phyloP scores from a whole-genome alignment of 1,140 invertebrate genomes.

The Bombus superbus region DNA sequence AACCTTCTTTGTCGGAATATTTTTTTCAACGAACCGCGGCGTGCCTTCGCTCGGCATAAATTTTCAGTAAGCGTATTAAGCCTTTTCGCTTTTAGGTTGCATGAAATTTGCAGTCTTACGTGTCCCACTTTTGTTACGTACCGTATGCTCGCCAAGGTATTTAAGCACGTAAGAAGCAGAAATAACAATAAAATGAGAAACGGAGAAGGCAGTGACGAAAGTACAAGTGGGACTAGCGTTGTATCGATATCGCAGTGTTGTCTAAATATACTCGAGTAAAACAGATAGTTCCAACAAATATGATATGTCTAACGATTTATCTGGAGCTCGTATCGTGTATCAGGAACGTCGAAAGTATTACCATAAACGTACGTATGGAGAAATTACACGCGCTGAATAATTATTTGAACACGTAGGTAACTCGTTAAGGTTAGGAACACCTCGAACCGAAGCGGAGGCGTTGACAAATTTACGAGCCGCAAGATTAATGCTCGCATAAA shows the following conservation, averaged over 20 bases:
- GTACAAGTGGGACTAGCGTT: too few species aligned
- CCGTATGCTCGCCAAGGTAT: neutral
- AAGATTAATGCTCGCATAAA: slow-evolving; percentile 41
- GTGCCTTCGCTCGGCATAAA: neutral
- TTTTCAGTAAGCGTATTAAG: neutral
- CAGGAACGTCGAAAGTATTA: neutral
- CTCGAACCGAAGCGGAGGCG: neutral
- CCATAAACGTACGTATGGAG: neutral
- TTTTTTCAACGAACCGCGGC: neutral
- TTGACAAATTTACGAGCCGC: slow-evolving; percentile 14
- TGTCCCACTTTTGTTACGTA: too few species aligned
- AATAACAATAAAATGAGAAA: neutral
- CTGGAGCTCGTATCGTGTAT: too few species aligned
- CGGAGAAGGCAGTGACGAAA: too few species aligned
- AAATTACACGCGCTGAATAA: neutral
- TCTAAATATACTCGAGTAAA: too few species aligned
- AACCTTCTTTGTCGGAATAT: neutral
- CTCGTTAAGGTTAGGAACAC: slow-evolving; percentile 27
- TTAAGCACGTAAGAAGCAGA: neutral
- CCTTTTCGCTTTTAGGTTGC: neutral
- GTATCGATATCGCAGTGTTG: too few species aligned
- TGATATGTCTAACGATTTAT: neutral
- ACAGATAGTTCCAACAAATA: too few species aligned
- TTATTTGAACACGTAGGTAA: neutral
- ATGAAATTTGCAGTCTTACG: neutral